Evolutionary conservation across 2,113 vertebrate species (phyloP), one percentile per base, ranked within the genome.

Genomic region (Microtus richardsoni): DNA sequence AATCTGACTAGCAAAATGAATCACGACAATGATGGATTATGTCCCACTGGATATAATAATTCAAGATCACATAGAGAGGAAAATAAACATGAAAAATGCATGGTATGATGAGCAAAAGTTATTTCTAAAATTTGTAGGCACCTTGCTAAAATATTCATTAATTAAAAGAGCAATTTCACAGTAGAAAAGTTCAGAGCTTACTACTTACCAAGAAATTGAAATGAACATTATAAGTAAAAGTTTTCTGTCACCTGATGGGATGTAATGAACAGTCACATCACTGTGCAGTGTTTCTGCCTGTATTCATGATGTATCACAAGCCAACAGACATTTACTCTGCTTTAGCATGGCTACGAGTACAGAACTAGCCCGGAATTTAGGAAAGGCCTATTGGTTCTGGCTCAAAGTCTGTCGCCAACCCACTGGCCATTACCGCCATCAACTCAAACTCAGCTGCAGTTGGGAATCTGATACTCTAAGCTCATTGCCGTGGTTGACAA

Each of bases 1-100:
- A 95, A 83, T 71, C 12, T 58, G 78, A 94, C 30, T 80, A 84
- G 88, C 70, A 82, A 89, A 94, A 95, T 73, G 91, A 95, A 96
- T 78, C 78, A 92, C 83, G 79, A 78, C 58, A 80, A 60, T 58
- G 64, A 91, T 44, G 86, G 71, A 77, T 70, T 74, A 71, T n/a
- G 83, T 13, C 41, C 26, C n/a, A 79, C 0, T 39, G n/a, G 77
- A 60, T 64, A 64, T 0, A 68, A 47, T 58, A 94, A 83, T 68
- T 73, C 52, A 86, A 84, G 39, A 93, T 62, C 62, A 84, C 70
- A 68, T 22, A 89, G 13, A 83, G n/a, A 83, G 41, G 92, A 83
- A 91, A 90, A 88, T 44, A 68, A 77, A 89, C 74, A 33, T 36
- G 44, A 36, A 77, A 85, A 89, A 47, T 21, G 28, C 5, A 33